Conservation (phyloP, 2,113 vertebrate genomes). For the Sigmodon hispidus region DNA sequence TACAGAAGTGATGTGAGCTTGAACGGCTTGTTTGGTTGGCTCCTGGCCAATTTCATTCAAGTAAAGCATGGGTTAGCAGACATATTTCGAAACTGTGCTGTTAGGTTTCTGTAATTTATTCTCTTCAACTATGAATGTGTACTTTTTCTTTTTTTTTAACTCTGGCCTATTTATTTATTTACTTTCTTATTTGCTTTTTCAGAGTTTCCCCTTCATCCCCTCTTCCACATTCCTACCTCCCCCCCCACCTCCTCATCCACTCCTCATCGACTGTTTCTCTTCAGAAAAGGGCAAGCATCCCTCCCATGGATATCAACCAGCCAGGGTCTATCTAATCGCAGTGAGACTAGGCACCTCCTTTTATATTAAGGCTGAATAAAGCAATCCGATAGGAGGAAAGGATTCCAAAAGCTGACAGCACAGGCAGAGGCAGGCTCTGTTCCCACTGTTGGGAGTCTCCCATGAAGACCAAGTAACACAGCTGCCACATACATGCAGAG, state of each 20-base stretch:
- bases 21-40: not conserved
- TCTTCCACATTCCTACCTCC: too few species aligned
- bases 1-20: not conserved
- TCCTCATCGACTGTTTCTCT: not conserved
- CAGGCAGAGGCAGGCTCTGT: not conserved
- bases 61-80: not conserved
- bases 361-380: not conserved
- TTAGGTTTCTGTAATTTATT: not conserved
- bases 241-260: not conserved
- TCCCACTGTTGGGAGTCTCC: not conserved
- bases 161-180: too few species aligned
- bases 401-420: not conserved
- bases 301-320: not conserved
- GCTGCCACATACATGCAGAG: not conserved
- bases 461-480: not conserved
- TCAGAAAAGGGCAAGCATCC: not conserved
- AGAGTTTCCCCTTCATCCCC: not conserved
- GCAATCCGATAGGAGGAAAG: not conserved
- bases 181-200: not conserved
- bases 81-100: not conserved
- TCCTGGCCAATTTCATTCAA: conserved; percentile 28
- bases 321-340: not conserved
- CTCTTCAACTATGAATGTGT: not conserved
- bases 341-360: not conserved
- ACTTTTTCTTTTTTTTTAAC: not conserved